Percentiles rank a stretch among this genome's conserved stretches.
Conservation (phyloP, 1,140 invertebrate species). For the Drosophila saltans region DNA sequence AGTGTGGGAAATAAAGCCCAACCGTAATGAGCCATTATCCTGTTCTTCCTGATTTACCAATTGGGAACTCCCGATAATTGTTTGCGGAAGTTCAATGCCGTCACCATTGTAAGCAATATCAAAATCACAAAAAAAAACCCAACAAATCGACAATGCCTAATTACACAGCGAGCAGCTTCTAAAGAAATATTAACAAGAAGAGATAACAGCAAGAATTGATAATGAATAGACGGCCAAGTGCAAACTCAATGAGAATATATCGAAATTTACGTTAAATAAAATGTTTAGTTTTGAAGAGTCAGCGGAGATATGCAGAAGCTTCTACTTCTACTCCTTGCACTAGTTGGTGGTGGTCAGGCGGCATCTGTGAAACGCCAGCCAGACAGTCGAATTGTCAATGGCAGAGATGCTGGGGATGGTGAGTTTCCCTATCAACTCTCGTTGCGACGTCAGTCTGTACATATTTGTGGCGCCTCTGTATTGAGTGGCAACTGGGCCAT, state of each 20-base stretch:
- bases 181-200: constrained; percentile 38
- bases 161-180: constrained; percentile 41
- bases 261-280: neutral
- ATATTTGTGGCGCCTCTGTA: constrained; percentile 80
- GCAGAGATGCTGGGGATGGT: constrained; percentile 58
- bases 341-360: constrained; percentile 8
- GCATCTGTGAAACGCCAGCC: constrained; percentile 35
- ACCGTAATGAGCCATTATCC: no score
- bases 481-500: constrained; percentile 74
- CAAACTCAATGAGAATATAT: constrained; percentile 13
- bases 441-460: constrained; percentile 61
- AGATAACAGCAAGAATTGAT: constrained; percentile 46
- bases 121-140: constrained; percentile 46
- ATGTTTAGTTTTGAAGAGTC: constrained; percentile 14
- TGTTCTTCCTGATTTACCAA: neutral
- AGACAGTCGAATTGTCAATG: constrained; percentile 75
- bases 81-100: constrained; percentile 52
- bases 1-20: no score
- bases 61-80: neutral
- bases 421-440: constrained; percentile 71
- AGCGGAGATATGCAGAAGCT: constrained; percentile 10
- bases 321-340: constrained; percentile 19
- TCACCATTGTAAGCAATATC: constrained; percentile 40
- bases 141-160: constrained; percentile 38
- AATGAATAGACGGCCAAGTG: constrained; percentile 18